Conservation (phyloP, 2,797 vertebrate genomes). For the Sardinella longiceps region DNA sequence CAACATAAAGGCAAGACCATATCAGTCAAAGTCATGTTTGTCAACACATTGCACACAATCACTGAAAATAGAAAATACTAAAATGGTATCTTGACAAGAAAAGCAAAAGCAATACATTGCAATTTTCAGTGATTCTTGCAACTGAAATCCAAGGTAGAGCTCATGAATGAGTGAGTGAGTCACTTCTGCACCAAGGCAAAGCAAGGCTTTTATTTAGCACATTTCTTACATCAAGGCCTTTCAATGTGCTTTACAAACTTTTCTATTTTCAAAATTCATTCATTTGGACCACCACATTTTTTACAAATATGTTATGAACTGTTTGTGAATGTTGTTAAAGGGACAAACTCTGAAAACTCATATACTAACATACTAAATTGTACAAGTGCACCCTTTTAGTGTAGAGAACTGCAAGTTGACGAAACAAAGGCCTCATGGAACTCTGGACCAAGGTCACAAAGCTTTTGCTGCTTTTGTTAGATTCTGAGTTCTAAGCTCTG, state of each 20-base stretch:
- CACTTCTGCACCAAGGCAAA: neutral
- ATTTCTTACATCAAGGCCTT: neutral
- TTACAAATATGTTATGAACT: neutral
- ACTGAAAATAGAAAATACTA: too few relatives aligned
- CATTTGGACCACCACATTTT: neutral
- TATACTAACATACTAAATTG: too few relatives aligned
- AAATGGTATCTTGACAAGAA: too few relatives aligned
- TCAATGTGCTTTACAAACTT: too few relatives aligned
- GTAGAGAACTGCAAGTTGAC: too few relatives aligned
- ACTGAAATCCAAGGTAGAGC: neutral
- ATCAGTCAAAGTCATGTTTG: too few relatives aligned
- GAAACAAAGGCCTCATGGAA: neutral
- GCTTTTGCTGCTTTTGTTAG: conserved; percentile 8
- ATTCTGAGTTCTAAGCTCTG: conserved; percentile 5
- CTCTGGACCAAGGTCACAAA: neutral
- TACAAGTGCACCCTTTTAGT: too few relatives aligned
- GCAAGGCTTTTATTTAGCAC: too few relatives aligned
- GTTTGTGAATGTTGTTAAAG: neutral
- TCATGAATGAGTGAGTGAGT: neutral
- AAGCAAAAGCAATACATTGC: too few relatives aligned
- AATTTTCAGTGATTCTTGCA: too few relatives aligned
- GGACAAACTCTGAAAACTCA: neutral
- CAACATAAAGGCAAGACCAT: too few relatives aligned
- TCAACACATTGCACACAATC: too few relatives aligned
- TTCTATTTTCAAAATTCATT: neutral